phyloP scores from a whole-genome alignment of 2,113 vertebrate genomes.

The Probosciger aterrimus region DNA sequence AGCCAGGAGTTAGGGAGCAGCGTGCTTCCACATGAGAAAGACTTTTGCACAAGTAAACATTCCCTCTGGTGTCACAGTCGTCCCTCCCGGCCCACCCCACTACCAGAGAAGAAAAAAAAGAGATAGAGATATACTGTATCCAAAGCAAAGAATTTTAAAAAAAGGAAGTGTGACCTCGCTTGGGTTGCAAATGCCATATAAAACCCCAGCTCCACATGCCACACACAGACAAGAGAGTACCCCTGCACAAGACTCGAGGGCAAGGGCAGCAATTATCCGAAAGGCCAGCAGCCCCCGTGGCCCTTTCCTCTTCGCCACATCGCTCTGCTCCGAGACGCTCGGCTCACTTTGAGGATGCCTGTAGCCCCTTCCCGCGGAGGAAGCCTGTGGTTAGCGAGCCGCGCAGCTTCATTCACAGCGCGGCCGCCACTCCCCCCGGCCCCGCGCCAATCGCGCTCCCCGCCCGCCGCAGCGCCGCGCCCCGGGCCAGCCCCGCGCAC shows the following conservation, averaged over 20 bases:
- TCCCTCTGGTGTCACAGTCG: not conserved
- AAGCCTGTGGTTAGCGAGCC: not conserved
- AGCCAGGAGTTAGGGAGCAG: conserved; percentile 53
- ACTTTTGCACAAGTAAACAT: conserved; percentile 33
- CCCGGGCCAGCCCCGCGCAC: not conserved
- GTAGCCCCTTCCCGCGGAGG: not conserved
- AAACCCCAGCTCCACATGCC: conserved; percentile 18
- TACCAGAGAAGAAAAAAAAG: not conserved
- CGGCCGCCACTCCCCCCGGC: conserved; percentile 35
- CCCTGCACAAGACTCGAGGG: not conserved
- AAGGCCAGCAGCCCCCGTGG: not conserved
- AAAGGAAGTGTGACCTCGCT: not conserved
- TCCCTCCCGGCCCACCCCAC: conserved; percentile 31
- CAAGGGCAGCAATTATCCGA: not conserved
- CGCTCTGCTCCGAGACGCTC: not conserved
- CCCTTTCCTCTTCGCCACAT: not conserved
- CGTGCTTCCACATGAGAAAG: conserved; percentile 12
- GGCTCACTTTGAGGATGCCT: not conserved
- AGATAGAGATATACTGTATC: not conserved
- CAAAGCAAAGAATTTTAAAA: conserved; percentile 8
- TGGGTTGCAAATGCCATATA: conserved; percentile 21
- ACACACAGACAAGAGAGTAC: not conserved
- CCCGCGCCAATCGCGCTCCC: conserved; percentile 28
- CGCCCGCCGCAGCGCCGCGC: not conserved
- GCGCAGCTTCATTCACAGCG: conserved; percentile 1